Evolutionary conservation across 2,113 vertebrate genomes (phyloP).

Genomic region (Pithys albifrons): DNA sequence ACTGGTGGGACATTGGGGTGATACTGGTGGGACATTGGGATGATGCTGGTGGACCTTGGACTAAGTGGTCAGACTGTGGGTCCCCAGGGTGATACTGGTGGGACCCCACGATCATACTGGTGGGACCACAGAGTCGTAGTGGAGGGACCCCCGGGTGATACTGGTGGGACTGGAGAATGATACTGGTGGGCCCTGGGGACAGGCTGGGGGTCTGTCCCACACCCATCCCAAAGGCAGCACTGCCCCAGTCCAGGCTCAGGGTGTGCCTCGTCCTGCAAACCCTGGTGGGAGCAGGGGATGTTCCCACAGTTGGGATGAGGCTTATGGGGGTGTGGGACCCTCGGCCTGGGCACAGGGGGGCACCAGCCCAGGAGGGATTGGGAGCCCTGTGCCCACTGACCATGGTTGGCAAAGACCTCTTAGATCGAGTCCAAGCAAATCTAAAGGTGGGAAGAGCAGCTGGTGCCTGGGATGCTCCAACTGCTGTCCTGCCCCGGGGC

Average conservation of each 20-base stretch:
- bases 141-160: too few species aligned
- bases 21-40: too few species aligned
- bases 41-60: too few species aligned
- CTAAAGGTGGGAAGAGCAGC: background rate
- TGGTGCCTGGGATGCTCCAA: background rate
- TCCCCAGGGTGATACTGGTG: too few species aligned
- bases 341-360: background rate
- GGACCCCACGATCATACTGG: too few species aligned
- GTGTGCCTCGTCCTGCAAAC: accelerated
- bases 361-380: accelerated
- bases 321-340: accelerated
- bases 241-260: accelerated
- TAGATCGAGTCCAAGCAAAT: background rate
- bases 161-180: too few species aligned
- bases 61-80: too few species aligned
- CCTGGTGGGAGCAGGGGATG: accelerated
- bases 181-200: background rate
- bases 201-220: background rate
- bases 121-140: too few species aligned
- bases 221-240: accelerated
- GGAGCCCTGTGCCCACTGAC: accelerated
- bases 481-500: background rate
- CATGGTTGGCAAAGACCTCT: background rate
- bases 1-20: too few species aligned
- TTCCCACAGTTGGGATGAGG: background rate